Conservation (phyloP, 2,888 invertebrate genomes). For the Gastrophysa polygoni region DNA sequence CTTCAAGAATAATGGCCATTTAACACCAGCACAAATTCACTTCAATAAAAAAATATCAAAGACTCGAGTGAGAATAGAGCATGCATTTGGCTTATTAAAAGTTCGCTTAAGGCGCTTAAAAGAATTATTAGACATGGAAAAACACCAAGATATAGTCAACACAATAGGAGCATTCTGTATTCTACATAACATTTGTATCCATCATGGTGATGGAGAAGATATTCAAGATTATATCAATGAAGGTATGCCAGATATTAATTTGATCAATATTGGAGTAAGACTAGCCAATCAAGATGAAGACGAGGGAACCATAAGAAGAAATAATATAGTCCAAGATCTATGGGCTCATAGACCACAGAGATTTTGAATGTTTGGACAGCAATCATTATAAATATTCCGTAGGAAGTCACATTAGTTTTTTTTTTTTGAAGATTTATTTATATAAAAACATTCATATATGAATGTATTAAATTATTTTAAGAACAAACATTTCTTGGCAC, state of each 20-base stretch:
- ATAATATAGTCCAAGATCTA: not conserved
- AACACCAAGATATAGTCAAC: not conserved
- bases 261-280: not conserved
- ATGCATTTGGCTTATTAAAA: not conserved
- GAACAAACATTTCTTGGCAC: too few species aligned
- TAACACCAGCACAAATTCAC: not conserved
- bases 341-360: not conserved
- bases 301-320: not conserved
- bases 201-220: too few species aligned
- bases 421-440: too few species aligned
- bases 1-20: too few species aligned
- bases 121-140: not conserved
- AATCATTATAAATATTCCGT: too few species aligned
- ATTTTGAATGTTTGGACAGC: too few species aligned
- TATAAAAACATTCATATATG: not conserved
- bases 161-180: not conserved
- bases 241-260: too few species aligned
- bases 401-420: too few species aligned
- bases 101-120: not conserved
- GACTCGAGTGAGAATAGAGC: not conserved
- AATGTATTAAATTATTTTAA: too few species aligned
- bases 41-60: not conserved
- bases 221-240: too few species aligned
- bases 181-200: too few species aligned
- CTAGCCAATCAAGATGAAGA: not conserved